Conservation (phyloP, 2,113 vertebrate species). For the Xerus inauris region DNA sequence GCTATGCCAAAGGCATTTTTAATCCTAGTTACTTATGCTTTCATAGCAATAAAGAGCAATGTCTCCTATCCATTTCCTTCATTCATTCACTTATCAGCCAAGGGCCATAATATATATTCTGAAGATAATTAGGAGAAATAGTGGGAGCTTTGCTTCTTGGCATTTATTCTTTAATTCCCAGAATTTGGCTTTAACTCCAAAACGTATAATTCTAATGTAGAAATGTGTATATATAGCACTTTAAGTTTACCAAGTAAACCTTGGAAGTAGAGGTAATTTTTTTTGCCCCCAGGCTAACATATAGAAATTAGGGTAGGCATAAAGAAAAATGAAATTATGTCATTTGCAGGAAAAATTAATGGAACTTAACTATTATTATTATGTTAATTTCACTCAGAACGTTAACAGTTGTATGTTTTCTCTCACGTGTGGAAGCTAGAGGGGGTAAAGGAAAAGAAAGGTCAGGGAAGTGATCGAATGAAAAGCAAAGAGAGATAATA, state of each 20-base stretch:
- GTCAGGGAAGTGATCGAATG: too few species aligned
- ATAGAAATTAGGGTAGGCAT: neutral
- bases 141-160: neutral
- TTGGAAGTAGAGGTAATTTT: neutral
- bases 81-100: neutral
- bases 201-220: neutral
- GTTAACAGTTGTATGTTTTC: too few species aligned
- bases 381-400: too few species aligned
- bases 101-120: neutral
- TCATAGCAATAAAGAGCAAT: neutral
- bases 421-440: too few species aligned
- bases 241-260: neutral
- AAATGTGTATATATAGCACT: neutral
- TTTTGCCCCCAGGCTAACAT: neutral
- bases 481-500: too few species aligned
- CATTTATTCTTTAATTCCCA: neutral
- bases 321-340: too few species aligned
- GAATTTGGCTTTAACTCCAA: constrained; percentile 24
- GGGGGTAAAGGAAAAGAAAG: too few species aligned
- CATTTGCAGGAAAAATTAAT: too few species aligned
- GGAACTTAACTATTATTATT: too few species aligned
- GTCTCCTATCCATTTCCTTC: constrained; percentile 5
- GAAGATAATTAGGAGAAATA: constrained; percentile 19
- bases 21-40: constrained; percentile 21
- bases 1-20: neutral